Evolutionary conservation across 2,113 vertebrate species (phyloP), one percentile per base, ranked within the genome.

Genomic region (Paradisaea rubra): DNA sequence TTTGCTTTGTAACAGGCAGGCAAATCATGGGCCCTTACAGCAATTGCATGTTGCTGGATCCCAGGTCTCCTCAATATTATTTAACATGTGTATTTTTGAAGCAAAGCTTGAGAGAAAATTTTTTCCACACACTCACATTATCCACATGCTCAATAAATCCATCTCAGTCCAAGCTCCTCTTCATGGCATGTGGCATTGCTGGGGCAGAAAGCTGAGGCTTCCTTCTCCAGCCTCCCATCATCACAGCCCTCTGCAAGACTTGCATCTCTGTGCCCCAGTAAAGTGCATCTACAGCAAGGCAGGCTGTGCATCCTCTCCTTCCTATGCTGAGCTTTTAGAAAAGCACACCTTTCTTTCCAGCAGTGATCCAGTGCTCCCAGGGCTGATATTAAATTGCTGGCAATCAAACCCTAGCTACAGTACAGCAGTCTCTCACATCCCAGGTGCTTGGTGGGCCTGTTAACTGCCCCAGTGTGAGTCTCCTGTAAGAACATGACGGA

Each of bases 391-490:
- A 35, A 72, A 53, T 3, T 57, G 10, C 70, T 64, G n/a, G 14
- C 31, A 70, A 15, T 35, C n/a, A 60, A 81, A 70, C 14, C 12
- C 31, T 11, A 33, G 45, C 33, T 73, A 23, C 12, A 27, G 12
- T 1, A 60, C 41, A 65, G 4, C 14, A 16, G 2, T 0, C 6
- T 39, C 42, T 39, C 50, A 6, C 28, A 39, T 35, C 19, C 44
- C 60, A 81, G 41, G 12, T 79, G 18, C 41, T n/a, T 28, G 41
- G 23, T 0, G 1, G 9, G 19, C 10, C 52, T 78, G 9, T 23
- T 42, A 10, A 9, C 41, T 49, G 33, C 7, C 24, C 21, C 64
- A 61, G 2, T 11, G 7, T 15, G 35, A 31, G 30, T 15, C 3
- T 47, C 3, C 64, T 73, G 27, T 23, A 44, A 37, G 52, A 79